Conservation (phyloP, 2,888 invertebrate genomes). For the Onchidella celtica region DNA sequence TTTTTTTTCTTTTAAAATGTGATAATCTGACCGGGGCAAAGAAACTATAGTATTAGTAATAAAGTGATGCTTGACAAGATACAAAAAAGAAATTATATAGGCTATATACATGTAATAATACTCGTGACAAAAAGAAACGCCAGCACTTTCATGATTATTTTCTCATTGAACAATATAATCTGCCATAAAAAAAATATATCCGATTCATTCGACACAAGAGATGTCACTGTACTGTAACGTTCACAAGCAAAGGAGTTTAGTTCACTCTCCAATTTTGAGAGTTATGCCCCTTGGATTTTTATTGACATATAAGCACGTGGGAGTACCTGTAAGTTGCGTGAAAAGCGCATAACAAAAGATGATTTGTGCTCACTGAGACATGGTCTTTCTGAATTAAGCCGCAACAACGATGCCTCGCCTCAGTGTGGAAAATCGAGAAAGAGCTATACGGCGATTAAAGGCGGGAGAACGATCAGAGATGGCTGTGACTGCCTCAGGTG, state of each 20-base stretch:
- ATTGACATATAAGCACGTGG: no score
- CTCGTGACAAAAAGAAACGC: neutral
- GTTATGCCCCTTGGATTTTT: neutral
- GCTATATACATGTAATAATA: neutral
- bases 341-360: neutral
- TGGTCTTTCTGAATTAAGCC: neutral
- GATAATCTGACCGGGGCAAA: no score
- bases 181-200: neutral
- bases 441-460: neutral
- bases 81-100: no score
- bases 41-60: no score
- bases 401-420: neutral
- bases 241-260: neutral
- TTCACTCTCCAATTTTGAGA: neutral
- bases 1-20: no score
- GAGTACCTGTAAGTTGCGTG: neutral
- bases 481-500: neutral
- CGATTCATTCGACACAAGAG: neutral
- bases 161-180: neutral
- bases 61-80: no score
- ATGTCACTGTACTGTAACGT: neutral
- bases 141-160: neutral
- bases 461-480: neutral
- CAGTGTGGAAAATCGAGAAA: neutral
- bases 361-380: neutral